These are phyloP conservation scores for Microtus richardsoni DNA, from an alignment of 2,113 vertebrate genomes.

Conservation along the genomic window DNA sequence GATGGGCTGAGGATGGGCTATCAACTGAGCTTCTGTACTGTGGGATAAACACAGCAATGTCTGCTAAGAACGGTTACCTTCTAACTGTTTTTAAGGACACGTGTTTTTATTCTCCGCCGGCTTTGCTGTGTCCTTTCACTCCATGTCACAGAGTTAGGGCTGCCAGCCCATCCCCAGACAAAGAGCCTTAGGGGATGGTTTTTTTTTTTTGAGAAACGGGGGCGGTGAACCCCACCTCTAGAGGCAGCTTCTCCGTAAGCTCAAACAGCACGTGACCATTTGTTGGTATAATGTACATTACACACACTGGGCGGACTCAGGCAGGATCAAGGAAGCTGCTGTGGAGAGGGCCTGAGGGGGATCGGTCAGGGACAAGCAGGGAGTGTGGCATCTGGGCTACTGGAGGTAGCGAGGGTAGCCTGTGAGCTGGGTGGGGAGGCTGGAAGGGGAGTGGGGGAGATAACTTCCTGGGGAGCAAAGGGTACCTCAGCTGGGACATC, in stretches of 20 bases:
- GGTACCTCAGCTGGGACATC: neutral
- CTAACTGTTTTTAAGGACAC: neutral
- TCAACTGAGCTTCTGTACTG: neutral
- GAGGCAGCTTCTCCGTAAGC: neutral
- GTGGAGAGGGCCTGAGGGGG: neutral
- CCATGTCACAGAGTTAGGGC: neutral
- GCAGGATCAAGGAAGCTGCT: neutral
- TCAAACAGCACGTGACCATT: neutral
- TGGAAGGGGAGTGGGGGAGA: too few relatives aligned
- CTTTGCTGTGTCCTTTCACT: neutral
- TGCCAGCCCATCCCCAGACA: neutral
- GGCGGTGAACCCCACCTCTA: neutral
- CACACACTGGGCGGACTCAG: too few relatives aligned
- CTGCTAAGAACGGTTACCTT: neutral
- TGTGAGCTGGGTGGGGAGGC: neutral
- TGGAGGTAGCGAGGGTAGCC: neutral
- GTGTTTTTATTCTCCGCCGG: neutral
- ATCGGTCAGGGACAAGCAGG: neutral
- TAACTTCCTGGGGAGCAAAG: neutral
- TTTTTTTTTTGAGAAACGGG: neutral
- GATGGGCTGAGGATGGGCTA: accelerated
- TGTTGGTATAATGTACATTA: neutral
- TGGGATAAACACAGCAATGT: neutral
- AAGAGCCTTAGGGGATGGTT: neutral
- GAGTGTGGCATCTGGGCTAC: neutral